Conservation (phyloP, 2,888 invertebrate genomes). For the Lasiommata megera region DNA sequence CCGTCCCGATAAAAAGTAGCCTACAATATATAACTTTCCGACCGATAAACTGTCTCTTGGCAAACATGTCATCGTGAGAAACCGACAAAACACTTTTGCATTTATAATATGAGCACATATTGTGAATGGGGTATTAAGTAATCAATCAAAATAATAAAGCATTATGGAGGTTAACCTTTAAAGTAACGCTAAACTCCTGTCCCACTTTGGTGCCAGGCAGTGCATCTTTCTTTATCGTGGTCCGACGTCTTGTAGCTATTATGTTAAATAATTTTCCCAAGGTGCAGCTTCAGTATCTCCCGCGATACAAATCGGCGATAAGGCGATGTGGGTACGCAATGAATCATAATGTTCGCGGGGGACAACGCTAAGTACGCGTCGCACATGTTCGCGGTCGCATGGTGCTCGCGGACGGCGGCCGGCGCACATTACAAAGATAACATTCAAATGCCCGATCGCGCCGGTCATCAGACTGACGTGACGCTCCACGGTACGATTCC, state of each 20-base stretch:
- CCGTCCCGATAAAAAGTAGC: too few relatives aligned
- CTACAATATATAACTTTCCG: too few relatives aligned
- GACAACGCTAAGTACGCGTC: slow-evolving; percentile 45
- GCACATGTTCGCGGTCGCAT: slow-evolving; percentile 61
- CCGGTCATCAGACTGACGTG: slow-evolving; percentile 40
- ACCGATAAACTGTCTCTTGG: too few relatives aligned
- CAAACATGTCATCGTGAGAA: too few relatives aligned
- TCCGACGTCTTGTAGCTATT: slow-evolving; percentile 29
- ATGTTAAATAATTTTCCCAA: slow-evolving; percentile 34
- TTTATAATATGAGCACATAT: too few relatives aligned
- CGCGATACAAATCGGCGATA: slow-evolving; percentile 35
- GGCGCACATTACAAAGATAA: slow-evolving; percentile 38
- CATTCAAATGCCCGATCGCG: slow-evolving; percentile 42
- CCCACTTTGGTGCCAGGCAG: slow-evolving; percentile 24
- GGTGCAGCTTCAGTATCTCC: slow-evolving; percentile 32
- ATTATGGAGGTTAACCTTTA: slow-evolving; percentile 30
- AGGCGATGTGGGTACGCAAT: slow-evolving; percentile 39
- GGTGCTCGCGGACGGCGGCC: slow-evolving; percentile 49
- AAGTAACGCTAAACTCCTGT: slow-evolving; percentile 25
- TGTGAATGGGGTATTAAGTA: slow-evolving; percentile 7
- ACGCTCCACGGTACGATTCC: slow-evolving; percentile 50
- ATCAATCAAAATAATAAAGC: slow-evolving; percentile 19
- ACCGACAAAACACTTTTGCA: too few relatives aligned
- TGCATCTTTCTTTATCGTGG: slow-evolving; percentile 27
- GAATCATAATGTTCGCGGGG: slow-evolving; percentile 56